Evolutionary conservation across 2,797 vertebrate genomes (phyloP).

Genomic region (Potorous gilbertii): DNA sequence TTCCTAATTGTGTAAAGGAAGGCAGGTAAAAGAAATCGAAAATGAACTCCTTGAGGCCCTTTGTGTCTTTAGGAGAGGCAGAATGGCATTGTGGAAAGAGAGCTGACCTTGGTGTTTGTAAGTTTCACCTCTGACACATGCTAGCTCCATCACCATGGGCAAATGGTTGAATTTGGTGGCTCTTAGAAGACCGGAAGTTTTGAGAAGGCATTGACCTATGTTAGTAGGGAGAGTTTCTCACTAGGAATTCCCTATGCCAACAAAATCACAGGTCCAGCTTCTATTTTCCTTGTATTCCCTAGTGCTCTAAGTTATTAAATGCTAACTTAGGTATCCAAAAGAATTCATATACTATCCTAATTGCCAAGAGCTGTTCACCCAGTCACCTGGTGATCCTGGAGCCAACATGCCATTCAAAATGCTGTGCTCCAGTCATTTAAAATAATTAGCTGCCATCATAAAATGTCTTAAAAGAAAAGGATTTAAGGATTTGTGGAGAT

Average conservation of each 20-base stretch:
- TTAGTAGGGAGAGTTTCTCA: background rate
- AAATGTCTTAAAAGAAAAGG: background rate
- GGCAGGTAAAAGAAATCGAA: conserved; percentile 18
- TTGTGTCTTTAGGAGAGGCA: background rate
- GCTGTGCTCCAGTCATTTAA: background rate
- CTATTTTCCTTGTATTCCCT: background rate
- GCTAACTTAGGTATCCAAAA: background rate
- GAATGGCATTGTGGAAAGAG: background rate
- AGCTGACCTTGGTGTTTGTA: background rate
- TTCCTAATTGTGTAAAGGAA: background rate
- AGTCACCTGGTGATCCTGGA: background rate
- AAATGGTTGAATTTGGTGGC: background rate
- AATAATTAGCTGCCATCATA: background rate
- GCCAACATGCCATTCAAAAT: background rate
- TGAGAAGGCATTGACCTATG: background rate
- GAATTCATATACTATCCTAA: background rate
- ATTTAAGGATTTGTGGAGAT: background rate
- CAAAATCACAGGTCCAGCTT: background rate
- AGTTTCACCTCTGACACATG: background rate
- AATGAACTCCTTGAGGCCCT: background rate
- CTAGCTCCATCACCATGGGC: background rate
- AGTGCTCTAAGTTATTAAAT: background rate
- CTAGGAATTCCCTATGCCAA: background rate
- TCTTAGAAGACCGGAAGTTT: background rate
- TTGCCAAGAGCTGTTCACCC: background rate